A percentile compares a stretch with the other conserved stretches of the same genome.
These are phyloP conservation scores for Agrilus cyanescens DNA, from an alignment of 2,888 invertebrate genomes.

Conservation along the genomic window DNA sequence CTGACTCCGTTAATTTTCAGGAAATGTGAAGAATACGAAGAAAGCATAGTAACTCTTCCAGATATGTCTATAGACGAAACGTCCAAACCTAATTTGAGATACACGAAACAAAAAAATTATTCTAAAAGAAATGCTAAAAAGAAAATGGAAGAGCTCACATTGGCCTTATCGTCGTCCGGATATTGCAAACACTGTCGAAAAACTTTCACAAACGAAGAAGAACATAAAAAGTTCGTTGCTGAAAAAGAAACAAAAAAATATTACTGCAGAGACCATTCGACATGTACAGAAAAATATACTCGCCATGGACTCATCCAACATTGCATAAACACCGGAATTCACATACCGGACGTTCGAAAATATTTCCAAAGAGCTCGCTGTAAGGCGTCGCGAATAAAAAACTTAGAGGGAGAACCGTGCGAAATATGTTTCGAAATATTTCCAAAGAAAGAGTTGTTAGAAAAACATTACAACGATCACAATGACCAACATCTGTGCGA, in stretches of 20 bases:
- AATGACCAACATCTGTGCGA: conserved; percentile 11
- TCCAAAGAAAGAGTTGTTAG: conserved; percentile 1
- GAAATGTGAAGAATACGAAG: too few relatives aligned
- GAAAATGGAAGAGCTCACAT: too few relatives aligned
- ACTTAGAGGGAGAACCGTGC: conserved; percentile 10
- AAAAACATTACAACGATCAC: conserved; percentile 9
- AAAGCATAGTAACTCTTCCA: too few relatives aligned
- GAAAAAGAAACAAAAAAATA: neutral
- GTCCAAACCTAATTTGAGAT: too few relatives aligned
- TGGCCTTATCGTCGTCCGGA: too few relatives aligned
- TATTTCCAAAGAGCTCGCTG: conserved; percentile 10
- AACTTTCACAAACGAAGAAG: too few relatives aligned
- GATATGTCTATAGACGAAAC: too few relatives aligned
- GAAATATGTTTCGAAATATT: conserved; percentile 11
- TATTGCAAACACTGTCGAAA: too few relatives aligned
- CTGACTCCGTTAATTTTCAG: too few relatives aligned
- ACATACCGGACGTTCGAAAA: conserved; percentile 5
- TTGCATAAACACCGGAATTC: conserved; percentile 1
- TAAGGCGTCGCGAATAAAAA: conserved; percentile 6
- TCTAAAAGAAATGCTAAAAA: too few relatives aligned
- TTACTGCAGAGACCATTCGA: conserved; percentile 6
- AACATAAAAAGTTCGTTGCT: too few relatives aligned
- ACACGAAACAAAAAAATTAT: too few relatives aligned
- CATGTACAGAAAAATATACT: conserved; percentile 9
- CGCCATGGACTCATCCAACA: conserved; percentile 7